Percentiles rank a stretch among this genome's conserved stretches.
These are phyloP conservation scores for Accipiter cooperii DNA, from an alignment of 2,113 vertebrate genomes.

Conservation along the genomic window DNA sequence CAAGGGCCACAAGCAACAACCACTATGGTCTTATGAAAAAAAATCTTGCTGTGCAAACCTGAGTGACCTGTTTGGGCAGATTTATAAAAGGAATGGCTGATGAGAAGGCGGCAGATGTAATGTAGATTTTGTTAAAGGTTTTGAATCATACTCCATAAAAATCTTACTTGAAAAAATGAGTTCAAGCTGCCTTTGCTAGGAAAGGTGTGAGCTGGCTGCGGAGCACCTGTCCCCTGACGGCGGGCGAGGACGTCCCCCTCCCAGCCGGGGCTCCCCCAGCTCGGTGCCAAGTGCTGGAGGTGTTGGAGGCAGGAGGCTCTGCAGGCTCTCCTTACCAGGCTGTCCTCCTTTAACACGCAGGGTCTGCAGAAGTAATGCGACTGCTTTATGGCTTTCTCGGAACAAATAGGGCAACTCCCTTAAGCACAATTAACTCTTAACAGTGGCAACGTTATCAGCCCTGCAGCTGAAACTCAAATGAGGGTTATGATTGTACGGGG, in stretches of 20 bases:
- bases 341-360: rapidly evolving
- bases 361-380: not conserved
- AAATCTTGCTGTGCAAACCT: not conserved
- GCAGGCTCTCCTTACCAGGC: not conserved
- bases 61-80: not conserved
- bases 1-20: not conserved
- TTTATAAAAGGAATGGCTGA: not conserved
- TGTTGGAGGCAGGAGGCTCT: not conserved
- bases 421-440: not conserved
- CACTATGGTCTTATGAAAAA: not conserved
- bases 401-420: not conserved
- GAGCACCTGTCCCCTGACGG: not conserved
- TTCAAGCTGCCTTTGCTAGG: not conserved
- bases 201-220: not conserved
- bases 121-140: not conserved
- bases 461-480: not conserved
- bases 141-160: not conserved
- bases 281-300: not conserved
- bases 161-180: not conserved
- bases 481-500: not conserved
- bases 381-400: not conserved
- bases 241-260: rapidly evolving
- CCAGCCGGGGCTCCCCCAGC: not conserved
- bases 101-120: not conserved
- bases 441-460: not conserved